phyloP scores from a whole-genome alignment of 2,797 vertebrate species.

The Cyclura pinguis region DNA sequence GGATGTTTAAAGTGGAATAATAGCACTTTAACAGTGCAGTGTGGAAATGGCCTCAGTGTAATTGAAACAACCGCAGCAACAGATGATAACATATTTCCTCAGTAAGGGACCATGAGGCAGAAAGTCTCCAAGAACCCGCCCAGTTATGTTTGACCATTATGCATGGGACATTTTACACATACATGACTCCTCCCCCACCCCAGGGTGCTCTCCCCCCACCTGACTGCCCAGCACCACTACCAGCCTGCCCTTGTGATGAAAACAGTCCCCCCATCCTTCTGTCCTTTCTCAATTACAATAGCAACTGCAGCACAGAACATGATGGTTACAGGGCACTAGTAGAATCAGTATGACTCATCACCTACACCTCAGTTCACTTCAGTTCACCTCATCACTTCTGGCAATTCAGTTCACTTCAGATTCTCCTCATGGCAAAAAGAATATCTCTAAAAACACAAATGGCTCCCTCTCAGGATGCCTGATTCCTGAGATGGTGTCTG shows the following conservation, averaged over 20 bases:
- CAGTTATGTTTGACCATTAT: no score
- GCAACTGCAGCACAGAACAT: background rate
- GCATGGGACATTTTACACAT: no score
- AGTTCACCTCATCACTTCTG: no score
- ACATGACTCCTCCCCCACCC: no score
- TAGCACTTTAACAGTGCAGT: no score
- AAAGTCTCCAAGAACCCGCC: no score
- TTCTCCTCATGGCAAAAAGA: background rate
- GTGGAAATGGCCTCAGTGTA: no score
- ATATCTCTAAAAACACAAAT: background rate
- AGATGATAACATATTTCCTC: no score
- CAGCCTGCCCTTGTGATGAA: background rate
- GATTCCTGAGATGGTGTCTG: no score
- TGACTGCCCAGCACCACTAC: background rate
- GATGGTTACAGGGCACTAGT: background rate
- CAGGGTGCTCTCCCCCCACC: background rate
- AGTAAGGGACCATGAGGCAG: background rate
- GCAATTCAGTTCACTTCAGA: background rate
- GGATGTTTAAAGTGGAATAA: no score
- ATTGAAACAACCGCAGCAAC: no score
- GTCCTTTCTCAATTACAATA: background rate
- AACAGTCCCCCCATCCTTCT: background rate
- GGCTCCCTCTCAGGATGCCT: background rate
- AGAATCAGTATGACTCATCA: background rate
- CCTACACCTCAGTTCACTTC: no score